These are phyloP conservation scores for Butorides virescens DNA, from an alignment of 2,113 vertebrate genomes.

Conservation along the genomic window DNA sequence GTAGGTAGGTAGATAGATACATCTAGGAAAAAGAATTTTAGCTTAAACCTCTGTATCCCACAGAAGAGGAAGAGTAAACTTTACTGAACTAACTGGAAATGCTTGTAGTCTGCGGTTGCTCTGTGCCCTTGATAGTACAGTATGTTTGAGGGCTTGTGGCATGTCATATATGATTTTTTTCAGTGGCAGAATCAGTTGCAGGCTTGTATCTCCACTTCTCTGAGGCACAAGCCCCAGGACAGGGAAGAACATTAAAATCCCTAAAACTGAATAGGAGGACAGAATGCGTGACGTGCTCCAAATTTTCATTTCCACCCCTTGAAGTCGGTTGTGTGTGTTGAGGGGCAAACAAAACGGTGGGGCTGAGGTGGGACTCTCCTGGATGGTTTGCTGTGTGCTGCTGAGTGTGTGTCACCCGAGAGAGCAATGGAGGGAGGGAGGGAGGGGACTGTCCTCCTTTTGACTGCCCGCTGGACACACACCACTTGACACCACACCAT, in stretches of 20 bases:
- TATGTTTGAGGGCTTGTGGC: background rate
- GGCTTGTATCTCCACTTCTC: background rate
- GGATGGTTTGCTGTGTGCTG: background rate
- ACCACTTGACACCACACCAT: background rate
- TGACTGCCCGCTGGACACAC: rapidly evolving
- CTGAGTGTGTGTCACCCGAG: background rate
- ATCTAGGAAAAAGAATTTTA: background rate
- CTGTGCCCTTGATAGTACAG: background rate
- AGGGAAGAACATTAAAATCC: background rate
- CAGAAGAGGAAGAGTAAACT: background rate
- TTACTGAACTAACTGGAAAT: background rate
- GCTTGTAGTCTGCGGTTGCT: background rate
- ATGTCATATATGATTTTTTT: background rate
- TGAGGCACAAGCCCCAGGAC: background rate
- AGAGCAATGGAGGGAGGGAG: background rate
- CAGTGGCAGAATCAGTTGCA: background rate
- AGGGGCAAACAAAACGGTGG: background rate
- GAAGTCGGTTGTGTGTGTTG: background rate
- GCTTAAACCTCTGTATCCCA: background rate
- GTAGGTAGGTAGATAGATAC: background rate
- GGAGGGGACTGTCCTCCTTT: background rate
- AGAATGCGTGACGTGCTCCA: background rate
- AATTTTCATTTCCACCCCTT: background rate
- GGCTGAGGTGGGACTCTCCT: background rate
- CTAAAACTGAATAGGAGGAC: background rate